phyloP scores from a whole-genome alignment of 2,113 vertebrate species.

The Leptodactylus fuscus region DNA sequence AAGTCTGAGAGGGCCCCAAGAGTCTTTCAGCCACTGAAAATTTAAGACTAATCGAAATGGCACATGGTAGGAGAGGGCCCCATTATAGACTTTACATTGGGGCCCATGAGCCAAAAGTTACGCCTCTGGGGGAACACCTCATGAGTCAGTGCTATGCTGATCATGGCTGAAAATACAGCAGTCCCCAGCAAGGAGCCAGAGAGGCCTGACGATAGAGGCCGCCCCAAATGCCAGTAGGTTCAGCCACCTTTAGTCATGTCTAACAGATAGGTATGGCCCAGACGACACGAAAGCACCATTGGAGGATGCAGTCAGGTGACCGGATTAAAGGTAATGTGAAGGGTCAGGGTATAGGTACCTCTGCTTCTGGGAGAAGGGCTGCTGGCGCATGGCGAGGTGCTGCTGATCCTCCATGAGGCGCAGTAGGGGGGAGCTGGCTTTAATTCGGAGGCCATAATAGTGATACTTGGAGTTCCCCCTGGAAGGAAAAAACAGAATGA shows the following conservation, averaged over 20 bases:
- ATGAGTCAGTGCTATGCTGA: too few relatives aligned
- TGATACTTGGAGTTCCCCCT: conserved; percentile 96
- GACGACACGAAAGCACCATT: too few relatives aligned
- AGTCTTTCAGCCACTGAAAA: too few relatives aligned
- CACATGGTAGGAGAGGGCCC: too few relatives aligned
- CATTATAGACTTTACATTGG: too few relatives aligned
- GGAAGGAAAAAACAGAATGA: conserved; percentile 50
- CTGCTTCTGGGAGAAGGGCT: conserved; percentile 90
- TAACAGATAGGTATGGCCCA: neutral
- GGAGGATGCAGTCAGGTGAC: neutral
- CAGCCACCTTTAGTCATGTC: neutral
- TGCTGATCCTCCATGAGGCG: conserved; percentile 91
- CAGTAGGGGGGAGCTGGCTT: conserved; percentile 85
- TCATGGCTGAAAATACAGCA: too few relatives aligned
- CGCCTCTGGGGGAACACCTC: too few relatives aligned
- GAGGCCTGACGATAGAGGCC: neutral
- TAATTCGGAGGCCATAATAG: conserved; percentile 92
- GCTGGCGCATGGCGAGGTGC: conserved; percentile 92
- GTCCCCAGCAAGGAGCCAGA: too few relatives aligned
- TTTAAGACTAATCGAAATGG: too few relatives aligned
- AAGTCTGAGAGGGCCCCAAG: too few relatives aligned
- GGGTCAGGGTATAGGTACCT: conserved; percentile 70
- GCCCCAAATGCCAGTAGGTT: neutral
- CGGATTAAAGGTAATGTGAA: neutral
- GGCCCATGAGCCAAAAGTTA: too few relatives aligned